Percentiles rank a stretch among this genome's conserved stretches.
phyloP scores from a whole-genome alignment of 2,797 vertebrate genomes.

The Lepilemur septentrionalis region DNA sequence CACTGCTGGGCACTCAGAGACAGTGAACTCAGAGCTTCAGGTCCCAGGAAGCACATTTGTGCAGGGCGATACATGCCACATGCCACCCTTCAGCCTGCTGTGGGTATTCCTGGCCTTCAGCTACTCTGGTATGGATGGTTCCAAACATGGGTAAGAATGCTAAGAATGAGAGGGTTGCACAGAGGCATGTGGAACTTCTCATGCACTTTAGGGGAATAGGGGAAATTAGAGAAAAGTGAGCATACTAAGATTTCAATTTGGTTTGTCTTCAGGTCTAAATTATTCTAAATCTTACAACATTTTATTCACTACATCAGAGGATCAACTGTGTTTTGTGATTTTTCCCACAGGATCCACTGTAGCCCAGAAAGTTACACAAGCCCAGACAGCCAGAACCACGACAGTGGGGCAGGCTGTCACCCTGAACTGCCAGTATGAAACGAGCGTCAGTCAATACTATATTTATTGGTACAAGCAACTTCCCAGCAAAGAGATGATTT shows the following conservation, averaged over 20 bases:
- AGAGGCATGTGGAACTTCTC: accelerated
- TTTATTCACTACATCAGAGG: neutral
- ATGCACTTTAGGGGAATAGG: neutral
- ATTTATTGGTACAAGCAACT: slow-evolving; percentile 59
- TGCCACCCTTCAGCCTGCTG: neutral
- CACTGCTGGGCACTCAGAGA: neutral
- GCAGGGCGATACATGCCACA: neutral
- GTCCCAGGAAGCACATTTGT: neutral
- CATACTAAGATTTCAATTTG: neutral
- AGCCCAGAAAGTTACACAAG: slow-evolving; percentile 40
- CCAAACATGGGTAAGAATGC: neutral
- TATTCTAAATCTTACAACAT: neutral
- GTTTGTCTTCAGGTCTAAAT: neutral
- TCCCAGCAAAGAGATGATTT: neutral
- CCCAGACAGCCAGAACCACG: neutral
- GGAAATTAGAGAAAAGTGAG: neutral
- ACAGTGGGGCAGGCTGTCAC: neutral
- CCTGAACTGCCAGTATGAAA: slow-evolving; percentile 44
- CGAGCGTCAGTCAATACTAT: accelerated
- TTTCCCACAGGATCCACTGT: slow-evolving; percentile 39
- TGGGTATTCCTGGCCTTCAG: neutral
- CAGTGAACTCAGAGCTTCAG: neutral
- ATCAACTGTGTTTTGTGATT: slow-evolving; percentile 23
- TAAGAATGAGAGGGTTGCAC: neutral
- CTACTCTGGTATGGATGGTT: neutral